phyloP scores from a whole-genome alignment of 2,797 vertebrate species.

The Naso thynnoides region DNA sequence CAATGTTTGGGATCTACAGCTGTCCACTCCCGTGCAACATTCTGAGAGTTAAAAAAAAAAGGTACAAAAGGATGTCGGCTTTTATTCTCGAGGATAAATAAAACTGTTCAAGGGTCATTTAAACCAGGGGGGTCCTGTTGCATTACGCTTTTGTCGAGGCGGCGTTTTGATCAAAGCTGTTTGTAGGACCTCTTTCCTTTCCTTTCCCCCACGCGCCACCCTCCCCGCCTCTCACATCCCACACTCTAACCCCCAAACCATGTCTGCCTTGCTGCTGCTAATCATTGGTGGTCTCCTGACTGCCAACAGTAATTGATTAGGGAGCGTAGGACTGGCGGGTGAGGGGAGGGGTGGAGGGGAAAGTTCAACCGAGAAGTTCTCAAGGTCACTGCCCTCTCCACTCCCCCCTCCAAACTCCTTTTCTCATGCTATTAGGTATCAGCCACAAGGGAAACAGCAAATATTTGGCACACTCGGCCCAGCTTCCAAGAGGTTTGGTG shows the following conservation, averaged over 20 bases:
- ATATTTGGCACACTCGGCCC: slow-evolving; percentile 79
- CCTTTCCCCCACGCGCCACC: slow-evolving; percentile 34
- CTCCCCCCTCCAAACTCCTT: slow-evolving; percentile 61
- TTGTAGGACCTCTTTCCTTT: slow-evolving; percentile 61
- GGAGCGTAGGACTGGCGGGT: slow-evolving; percentile 71
- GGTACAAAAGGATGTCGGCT: slow-evolving; percentile 57
- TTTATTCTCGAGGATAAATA: slow-evolving; percentile 71
- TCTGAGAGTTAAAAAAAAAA: slow-evolving; percentile 24
- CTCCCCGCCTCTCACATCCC: slow-evolving; percentile 49
- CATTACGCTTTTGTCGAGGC: slow-evolving; percentile 64
- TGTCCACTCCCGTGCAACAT: slow-evolving; percentile 43
- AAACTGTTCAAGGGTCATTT: slow-evolving; percentile 71
- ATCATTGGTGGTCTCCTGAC: slow-evolving; percentile 87
- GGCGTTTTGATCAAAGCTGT: slow-evolving; percentile 79
- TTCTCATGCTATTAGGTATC: slow-evolving; percentile 86
- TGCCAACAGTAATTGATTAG: slow-evolving; percentile 88
- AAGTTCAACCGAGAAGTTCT: slow-evolving; percentile 82
- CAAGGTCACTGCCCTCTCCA: slow-evolving; percentile 82
- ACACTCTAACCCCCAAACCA: slow-evolving; percentile 63
- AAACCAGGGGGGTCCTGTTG: slow-evolving; percentile 61
- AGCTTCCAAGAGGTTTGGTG: slow-evolving; percentile 69
- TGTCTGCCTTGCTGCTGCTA: slow-evolving; percentile 77
- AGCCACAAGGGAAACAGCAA: slow-evolving; percentile 78
- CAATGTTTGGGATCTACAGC: slow-evolving; percentile 47
- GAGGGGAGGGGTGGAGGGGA: slow-evolving; percentile 64